Conservation (phyloP, 2,113 vertebrate species). For the Bubo blakistoni region DNA sequence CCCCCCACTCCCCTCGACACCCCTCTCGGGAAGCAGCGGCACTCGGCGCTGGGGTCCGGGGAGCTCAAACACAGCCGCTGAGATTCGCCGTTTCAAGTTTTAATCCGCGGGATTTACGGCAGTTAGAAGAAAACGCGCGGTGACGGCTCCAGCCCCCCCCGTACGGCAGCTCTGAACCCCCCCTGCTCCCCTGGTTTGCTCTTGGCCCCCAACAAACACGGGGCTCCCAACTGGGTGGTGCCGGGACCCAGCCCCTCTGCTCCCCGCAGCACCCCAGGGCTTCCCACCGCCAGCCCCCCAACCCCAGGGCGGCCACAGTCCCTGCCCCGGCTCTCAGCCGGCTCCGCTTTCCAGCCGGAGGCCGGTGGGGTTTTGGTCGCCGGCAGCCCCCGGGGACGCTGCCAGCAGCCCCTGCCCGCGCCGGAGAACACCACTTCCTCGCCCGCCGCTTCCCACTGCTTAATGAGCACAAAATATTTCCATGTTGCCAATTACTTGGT, state of each 20-base stretch:
- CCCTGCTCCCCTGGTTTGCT: fast-evolving
- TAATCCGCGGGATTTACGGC: not conserved
- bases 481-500: constrained; percentile 70
- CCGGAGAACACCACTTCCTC: not conserved
- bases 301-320: not conserved
- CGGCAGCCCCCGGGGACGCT: not conserved
- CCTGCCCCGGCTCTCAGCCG: not conserved
- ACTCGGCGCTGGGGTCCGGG: fast-evolving
- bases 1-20: not conserved
- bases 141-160: not conserved
- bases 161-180: fast-evolving
- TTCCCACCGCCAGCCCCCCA: not conserved
- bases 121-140: not conserved
- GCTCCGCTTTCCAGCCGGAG: not conserved
- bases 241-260: not conserved
- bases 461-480: constrained; percentile 67
- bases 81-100: not conserved
- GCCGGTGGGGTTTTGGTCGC: not conserved
- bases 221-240: fast-evolving
- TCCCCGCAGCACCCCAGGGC: fast-evolving
- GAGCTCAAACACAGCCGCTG: not conserved
- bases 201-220: fast-evolving
- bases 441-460: not conserved
- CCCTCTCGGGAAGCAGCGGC: fast-evolving
- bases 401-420: not conserved